Evolutionary conservation across 2,888 invertebrate species (phyloP).

Genomic region (Aelia acuminata): DNA sequence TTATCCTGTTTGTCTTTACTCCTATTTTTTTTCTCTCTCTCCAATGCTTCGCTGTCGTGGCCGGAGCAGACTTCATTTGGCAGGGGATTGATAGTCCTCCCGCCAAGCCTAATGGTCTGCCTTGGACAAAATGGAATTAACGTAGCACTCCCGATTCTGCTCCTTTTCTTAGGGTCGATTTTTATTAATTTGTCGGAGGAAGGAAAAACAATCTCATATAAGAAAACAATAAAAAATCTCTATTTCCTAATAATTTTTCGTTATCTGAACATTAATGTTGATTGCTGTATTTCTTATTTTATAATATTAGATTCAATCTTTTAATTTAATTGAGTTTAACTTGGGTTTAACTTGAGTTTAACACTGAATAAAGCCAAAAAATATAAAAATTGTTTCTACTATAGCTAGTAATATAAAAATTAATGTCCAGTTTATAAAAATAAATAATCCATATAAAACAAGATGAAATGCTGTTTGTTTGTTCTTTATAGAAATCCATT

Average conservation of each 20-base stretch:
- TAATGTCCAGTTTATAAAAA: no score
- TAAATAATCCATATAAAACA: no score
- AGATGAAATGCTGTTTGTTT: no score
- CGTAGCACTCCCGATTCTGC: constrained; percentile 1
- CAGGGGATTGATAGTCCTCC: constrained; percentile 51
- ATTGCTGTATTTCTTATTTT: no score
- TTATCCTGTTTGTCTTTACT: constrained; percentile 42
- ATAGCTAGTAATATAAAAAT: no score
- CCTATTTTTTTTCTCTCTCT: constrained; percentile 13
- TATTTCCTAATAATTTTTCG: background rate
- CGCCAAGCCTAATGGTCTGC: constrained; percentile 24
- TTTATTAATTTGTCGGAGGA: background rate
- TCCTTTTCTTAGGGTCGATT: background rate
- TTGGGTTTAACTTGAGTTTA: no score
- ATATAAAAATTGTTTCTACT: no score
- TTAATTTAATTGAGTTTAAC: no score
- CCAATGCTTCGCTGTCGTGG: background rate
- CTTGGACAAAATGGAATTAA: constrained; percentile 45
- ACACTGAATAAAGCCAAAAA: no score
- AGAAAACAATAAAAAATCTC: background rate
- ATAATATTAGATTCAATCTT: no score
- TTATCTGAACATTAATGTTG: background rate
- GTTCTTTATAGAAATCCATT: no score
- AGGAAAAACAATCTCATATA: background rate
- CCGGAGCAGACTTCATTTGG: constrained; percentile 48